phyloP scores from a whole-genome alignment of 2,113 vertebrate species.

The Tursiops truncatus region DNA sequence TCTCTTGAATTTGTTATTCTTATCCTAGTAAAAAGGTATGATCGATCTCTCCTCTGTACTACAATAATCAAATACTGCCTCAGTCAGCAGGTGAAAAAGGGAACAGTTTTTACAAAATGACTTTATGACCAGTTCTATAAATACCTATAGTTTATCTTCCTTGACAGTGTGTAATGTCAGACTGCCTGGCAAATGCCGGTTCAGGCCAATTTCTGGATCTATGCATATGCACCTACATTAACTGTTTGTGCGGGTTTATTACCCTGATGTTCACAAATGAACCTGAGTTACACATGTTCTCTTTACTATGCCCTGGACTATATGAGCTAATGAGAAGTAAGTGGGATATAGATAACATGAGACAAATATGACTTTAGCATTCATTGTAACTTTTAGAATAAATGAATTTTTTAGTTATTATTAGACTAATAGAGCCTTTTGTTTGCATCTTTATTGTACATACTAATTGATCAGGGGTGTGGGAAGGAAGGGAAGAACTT shows the following conservation, averaged over 20 bases:
- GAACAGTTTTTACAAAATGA: conserved; percentile 51
- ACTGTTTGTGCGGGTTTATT: not conserved
- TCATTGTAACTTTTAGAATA: not conserved
- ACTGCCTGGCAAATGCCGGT: not conserved
- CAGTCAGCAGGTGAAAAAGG: conserved; percentile 51
- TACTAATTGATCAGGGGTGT: not conserved
- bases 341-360: not conserved
- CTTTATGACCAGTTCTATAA: conserved; percentile 59
- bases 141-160: conserved; percentile 57
- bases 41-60: conserved; percentile 9
- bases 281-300: not conserved
- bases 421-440: not conserved
- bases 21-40: conserved; percentile 33
- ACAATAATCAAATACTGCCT: conserved; percentile 57
- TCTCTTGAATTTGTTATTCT: conserved; percentile 62
- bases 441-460: not conserved
- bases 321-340: not conserved
- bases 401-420: not conserved
- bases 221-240: not conserved
- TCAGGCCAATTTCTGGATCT: not conserved
- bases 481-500: not conserved
- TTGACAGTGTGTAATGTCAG: not conserved
- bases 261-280: not conserved
- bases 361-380: not conserved
- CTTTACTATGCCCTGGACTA: not conserved